Conservation (phyloP, 2,797 vertebrate genomes). For the Lutjanus campechanus region DNA sequence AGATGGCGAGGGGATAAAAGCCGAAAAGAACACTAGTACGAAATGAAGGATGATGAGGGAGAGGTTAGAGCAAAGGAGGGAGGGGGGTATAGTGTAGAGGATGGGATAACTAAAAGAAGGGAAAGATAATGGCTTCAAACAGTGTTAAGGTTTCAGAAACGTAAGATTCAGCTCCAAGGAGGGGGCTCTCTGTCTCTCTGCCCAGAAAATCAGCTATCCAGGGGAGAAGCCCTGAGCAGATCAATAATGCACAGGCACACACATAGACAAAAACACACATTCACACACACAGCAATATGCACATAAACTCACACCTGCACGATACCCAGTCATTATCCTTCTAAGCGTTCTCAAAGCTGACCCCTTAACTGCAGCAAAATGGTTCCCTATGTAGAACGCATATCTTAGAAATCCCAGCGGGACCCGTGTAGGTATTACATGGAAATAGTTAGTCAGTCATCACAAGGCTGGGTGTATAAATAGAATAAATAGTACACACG, state of each 20-base stretch:
- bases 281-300: constrained; percentile 4
- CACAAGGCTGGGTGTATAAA: constrained; percentile 35
- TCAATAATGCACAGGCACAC: constrained; percentile 56
- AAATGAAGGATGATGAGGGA: not conserved
- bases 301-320: constrained; percentile 4
- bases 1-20: constrained; percentile 21
- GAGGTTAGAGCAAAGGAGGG: not conserved
- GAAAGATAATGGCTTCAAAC: constrained; percentile 44
- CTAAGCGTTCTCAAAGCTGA: constrained; percentile 48
- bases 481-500: constrained; percentile 30
- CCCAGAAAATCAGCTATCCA: constrained; percentile 46
- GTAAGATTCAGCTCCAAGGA: constrained; percentile 49
- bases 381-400: constrained; percentile 14
- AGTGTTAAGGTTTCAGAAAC: constrained; percentile 52
- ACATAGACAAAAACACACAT: constrained; percentile 1
- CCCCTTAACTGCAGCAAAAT: constrained; percentile 47
- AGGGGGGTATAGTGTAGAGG: not conserved
- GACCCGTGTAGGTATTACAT: constrained; percentile 23
- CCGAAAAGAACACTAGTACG: not conserved
- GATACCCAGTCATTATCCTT: constrained; percentile 39
- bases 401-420: constrained; percentile 28
- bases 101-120: constrained; percentile 12
- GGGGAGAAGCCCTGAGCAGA: constrained; percentile 41
- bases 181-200: constrained; percentile 26
- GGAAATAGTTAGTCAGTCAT: constrained; percentile 50